A percentile compares a stretch with the other conserved stretches of the same genome.
Evolutionary conservation across 1,140 invertebrate species (phyloP).

Genomic region (Propsilocerus akamusi): DNA sequence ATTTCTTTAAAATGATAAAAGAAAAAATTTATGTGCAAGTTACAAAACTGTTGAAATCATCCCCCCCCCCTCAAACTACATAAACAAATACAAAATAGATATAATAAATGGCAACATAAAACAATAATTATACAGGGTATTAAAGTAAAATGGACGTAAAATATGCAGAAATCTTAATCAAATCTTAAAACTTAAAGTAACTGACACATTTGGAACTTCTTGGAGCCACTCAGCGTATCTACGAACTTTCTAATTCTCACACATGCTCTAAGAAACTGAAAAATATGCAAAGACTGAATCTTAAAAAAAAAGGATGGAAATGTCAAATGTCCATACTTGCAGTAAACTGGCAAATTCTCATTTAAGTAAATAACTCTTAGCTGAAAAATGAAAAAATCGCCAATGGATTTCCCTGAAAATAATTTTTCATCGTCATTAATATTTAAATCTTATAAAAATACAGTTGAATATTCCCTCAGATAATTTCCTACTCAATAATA

Average conservation of each 20-base stretch:
- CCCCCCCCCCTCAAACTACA: not conserved
- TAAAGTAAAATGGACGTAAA: not conserved
- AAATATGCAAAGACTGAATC: not conserved
- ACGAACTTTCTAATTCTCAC: not conserved
- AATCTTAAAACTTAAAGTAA: not conserved
- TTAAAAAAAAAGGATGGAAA: not conserved
- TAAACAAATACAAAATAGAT: not conserved
- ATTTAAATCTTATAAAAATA: too few species aligned
- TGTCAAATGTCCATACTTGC: not conserved
- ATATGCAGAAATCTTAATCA: not conserved
- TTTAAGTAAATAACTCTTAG: not conserved
- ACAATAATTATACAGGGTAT: constrained; percentile 2
- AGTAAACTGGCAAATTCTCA: not conserved
- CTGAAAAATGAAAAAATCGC: too few species aligned
- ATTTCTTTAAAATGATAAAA: not conserved
- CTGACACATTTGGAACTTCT: not conserved
- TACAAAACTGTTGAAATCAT: not conserved
- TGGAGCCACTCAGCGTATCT: not conserved
- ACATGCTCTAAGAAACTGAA: too few species aligned
- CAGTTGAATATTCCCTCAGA: too few species aligned
- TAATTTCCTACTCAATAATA: too few species aligned
- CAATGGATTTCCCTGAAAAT: too few species aligned
- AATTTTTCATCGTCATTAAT: too few species aligned
- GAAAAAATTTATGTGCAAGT: not conserved
- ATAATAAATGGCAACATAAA: not conserved